Base-by-base conservation (phyloP, 2,113 vertebrate species). In the Clarias gariepinus region DNA sequence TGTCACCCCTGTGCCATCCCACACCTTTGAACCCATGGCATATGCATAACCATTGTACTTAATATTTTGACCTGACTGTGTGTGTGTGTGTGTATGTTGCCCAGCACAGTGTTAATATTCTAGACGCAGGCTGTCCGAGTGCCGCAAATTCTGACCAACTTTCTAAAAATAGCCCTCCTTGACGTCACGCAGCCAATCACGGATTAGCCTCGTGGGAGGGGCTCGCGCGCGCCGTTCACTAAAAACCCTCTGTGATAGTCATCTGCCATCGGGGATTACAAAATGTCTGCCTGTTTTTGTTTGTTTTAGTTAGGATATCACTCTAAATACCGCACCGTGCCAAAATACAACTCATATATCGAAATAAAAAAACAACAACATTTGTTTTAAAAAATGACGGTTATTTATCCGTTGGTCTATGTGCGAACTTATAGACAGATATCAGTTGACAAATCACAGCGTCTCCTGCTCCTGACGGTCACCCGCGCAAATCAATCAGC, bases 91-190 rank as follows among this genome's bases (percentile, higher is more conserved):
- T 57, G 78, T 41, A 30, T 81, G 1, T 61, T 58, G 78, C 57
- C 19, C 58, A 86, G 58, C 81, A 71, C 78, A 47, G 69, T 89
- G 78, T 90, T 91, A 89, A 86, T 90, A 91, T 90, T 90, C 86
- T 77, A 82, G 66, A 89, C 85, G 82, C 90, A 89, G 55, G 86
- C 86, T 83, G 88, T 87, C 84, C 86, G 82, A 89, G 89, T 92
- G 90, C 87, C 85, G 90, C 90, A 90, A 92, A 93, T 93, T 93
- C 92, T 94, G 89, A 90, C 91, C 93, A 92, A 90, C 82, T 91
- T 88, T 92, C 95, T 95, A 95, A 93, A 95, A 94, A 95, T 95
- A 95, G 93, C 90, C 57, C 55, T 53, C 81, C 82, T 86, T 90
- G 91, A 88, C 92, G 90, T 93, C 91, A 93, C 91, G 90, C 88